A percentile compares a stretch with the other conserved stretches of the same genome.
Conservation (phyloP, 2,888 invertebrate genomes). For the Drosophila paramelanica region DNA sequence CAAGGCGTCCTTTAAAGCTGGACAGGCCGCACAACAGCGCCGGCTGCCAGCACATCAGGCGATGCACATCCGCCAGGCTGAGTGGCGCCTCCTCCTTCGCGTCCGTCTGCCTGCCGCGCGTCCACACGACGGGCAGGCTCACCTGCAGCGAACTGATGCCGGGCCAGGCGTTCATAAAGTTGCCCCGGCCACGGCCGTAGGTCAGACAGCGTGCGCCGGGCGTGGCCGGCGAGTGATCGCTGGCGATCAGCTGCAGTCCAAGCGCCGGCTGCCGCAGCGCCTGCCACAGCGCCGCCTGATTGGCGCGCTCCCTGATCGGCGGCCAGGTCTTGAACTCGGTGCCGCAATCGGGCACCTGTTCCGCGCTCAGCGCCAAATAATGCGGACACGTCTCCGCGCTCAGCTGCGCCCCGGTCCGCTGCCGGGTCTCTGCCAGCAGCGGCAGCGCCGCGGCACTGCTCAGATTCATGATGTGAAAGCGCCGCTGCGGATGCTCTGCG, state of each 20-base stretch:
- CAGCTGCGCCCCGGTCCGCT: conserved; percentile 85
- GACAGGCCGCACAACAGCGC: conserved; percentile 88
- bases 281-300: conserved; percentile 89
- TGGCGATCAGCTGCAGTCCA: conserved; percentile 88
- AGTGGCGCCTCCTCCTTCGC: conserved; percentile 71
- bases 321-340: conserved; percentile 91
- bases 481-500: conserved; percentile 55
- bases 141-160: conserved; percentile 91
- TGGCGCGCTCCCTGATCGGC: conserved; percentile 88
- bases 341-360: conserved; percentile 87
- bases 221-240: conserved; percentile 90
- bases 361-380: conserved; percentile 88
- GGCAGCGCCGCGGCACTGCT: conserved; percentile 88
- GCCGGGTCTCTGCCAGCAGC: conserved; percentile 85
- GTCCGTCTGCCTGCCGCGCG: conserved; percentile 85
- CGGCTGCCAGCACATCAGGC: conserved; percentile 87
- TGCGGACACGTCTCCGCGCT: conserved; percentile 91
- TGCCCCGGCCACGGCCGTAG: conserved; percentile 85
- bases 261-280: conserved; percentile 85
- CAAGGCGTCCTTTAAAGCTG: conserved; percentile 87
- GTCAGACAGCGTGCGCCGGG: conserved; percentile 87
- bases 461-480: conserved; percentile 89
- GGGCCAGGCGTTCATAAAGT: conserved; percentile 90
- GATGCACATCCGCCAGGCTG: conserved; percentile 86
- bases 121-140: conserved; percentile 90